Evolutionary conservation across 2,888 invertebrate genomes (phyloP).

Genomic region (Deilephila porcellus): DNA sequence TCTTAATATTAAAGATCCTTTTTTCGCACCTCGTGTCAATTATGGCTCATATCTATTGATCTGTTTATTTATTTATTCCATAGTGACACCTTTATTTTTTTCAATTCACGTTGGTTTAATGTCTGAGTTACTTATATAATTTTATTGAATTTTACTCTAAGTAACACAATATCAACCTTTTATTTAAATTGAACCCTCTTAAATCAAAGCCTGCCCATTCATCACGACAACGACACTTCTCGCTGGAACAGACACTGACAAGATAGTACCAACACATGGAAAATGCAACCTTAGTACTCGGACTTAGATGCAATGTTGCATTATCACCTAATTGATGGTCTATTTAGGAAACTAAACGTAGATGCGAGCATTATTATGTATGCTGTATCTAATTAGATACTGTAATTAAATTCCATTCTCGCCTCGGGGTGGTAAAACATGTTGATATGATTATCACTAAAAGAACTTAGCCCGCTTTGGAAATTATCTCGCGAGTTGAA

Average conservation of each 20-base stretch:
- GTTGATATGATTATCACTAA: constrained; percentile 61
- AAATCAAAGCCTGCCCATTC: constrained; percentile 75
- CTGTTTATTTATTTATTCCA: constrained; percentile 33
- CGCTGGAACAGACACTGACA: constrained; percentile 56
- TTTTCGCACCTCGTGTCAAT: constrained; percentile 75
- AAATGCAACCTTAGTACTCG: constrained; percentile 53
- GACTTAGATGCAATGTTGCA: constrained; percentile 32
- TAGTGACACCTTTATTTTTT: constrained; percentile 35
- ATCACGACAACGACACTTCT: constrained; percentile 72
- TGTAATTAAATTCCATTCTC: constrained; percentile 74
- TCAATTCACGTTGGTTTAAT: constrained; percentile 38
- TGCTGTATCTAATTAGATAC: constrained; percentile 79
- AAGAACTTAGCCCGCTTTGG: constrained; percentile 47
- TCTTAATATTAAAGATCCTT: constrained; percentile 69
- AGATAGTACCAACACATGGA: constrained; percentile 45
- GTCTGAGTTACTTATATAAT: constrained; percentile 61
- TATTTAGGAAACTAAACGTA: constrained; percentile 64
- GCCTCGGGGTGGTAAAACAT: constrained; percentile 74
- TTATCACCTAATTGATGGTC: constrained; percentile 43
- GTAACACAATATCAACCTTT: constrained; percentile 66
- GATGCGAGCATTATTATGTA: constrained; percentile 74
- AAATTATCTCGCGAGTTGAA: constrained; percentile 43
- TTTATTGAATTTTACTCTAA: constrained; percentile 68
- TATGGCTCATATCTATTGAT: constrained; percentile 47
- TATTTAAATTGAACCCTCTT: constrained; percentile 72